Conservation (phyloP, 2,113 vertebrate species). For the Fukomys damarensis region DNA sequence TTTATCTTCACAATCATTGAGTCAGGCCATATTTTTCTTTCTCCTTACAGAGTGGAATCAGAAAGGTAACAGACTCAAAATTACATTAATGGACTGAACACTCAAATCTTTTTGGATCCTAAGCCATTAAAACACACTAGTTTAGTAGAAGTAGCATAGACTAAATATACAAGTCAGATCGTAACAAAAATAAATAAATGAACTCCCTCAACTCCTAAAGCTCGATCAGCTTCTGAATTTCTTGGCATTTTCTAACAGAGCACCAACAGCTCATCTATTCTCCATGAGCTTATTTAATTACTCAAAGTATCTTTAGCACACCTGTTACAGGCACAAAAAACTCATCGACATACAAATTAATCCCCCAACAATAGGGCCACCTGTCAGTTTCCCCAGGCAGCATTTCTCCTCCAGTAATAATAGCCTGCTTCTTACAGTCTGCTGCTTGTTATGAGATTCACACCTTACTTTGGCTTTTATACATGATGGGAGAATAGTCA, state of each 20-base stretch:
- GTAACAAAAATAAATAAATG: neutral
- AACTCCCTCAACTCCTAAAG: neutral
- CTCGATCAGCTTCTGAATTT: neutral
- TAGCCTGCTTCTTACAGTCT: neutral
- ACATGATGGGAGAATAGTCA: fast-evolving
- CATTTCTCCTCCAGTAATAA: neutral
- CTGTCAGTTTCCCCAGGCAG: neutral
- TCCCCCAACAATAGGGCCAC: neutral
- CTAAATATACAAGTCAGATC: neutral
- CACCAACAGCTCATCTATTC: neutral
- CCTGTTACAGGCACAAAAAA: neutral
- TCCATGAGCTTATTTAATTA: neutral
- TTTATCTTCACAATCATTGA: neutral
- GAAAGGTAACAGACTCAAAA: neutral
- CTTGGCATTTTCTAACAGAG: neutral
- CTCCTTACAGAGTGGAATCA: neutral
- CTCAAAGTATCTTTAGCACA: neutral
- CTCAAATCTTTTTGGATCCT: neutral
- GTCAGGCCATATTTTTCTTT: neutral
- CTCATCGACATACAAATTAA: neutral
- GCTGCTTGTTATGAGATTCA: neutral
- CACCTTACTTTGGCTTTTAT: neutral
- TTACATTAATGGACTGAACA: neutral
- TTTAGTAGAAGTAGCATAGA: neutral
- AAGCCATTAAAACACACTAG: neutral